A percentile compares a stretch with the other conserved stretches of the same genome.
Evolutionary conservation across 2,797 vertebrate genomes (phyloP).

Genomic region (Micromesistius poutassou): DNA sequence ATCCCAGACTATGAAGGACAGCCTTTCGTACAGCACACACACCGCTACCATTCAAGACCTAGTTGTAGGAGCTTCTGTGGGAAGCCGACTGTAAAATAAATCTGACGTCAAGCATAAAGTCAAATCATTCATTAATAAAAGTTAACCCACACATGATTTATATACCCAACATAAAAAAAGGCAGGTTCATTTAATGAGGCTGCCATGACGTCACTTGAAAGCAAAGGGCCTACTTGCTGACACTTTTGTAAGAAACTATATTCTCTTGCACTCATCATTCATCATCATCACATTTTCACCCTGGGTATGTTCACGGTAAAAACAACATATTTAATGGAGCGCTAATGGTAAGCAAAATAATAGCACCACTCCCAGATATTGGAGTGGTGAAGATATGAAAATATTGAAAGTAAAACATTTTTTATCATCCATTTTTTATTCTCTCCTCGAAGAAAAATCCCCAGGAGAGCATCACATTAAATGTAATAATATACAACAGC

Average conservation of each 20-base stretch:
- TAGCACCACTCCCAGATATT: background rate
- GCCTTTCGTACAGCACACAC: too few species aligned
- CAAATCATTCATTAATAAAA: too few species aligned
- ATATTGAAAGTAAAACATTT: background rate
- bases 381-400: too few species aligned
- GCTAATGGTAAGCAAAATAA: background rate
- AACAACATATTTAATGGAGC: background rate
- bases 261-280: background rate
- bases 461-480: background rate
- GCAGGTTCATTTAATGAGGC: background rate
- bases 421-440: background rate
- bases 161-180: background rate
- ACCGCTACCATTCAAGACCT: too few species aligned
- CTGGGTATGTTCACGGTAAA: background rate
- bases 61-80: too few species aligned
- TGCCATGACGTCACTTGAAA: background rate
- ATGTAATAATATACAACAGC: background rate
- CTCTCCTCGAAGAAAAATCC: background rate
- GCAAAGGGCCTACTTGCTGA: background rate
- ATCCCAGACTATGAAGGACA: too few species aligned
- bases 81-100: too few species aligned
- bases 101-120: too few species aligned
- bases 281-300: background rate
- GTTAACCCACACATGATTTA: too few species aligned
- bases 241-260: background rate